Evolutionary conservation across 2,113 vertebrate species (phyloP), one percentile per base, ranked within the genome.

Genomic region (Engystomops pustulosus): DNA sequence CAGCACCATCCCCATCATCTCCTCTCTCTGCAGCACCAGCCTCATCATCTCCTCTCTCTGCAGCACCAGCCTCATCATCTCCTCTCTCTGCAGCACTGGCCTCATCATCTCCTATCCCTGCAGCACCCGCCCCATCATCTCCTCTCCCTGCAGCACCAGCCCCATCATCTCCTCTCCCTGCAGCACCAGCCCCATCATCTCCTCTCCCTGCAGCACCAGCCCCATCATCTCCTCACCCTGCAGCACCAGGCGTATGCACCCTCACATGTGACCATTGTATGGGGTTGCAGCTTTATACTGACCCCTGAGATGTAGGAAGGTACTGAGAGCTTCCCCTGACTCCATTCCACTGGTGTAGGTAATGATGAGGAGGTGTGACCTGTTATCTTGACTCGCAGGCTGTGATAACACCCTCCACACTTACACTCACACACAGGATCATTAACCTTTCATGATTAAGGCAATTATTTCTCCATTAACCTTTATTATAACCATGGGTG

Each of bases 381-480:
- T 79, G 85, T 45, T 89, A 89, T 87, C 72, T 49, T 90, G 87
- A 82, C 60, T 87, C 45, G 70, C 0, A 60, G 87, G 89, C 91
- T 91, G 91, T 85, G 87, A 88, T 90, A 89, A 91, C 89, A 88
- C 90, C 86, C 81, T 1, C 72, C 55, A 75, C 89, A 6, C 85
- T 86, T 86, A 87, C 78, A 87, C 88, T 89, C 89, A 55, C 89
- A 86, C 69, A 58, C 85, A 80, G 86, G 87, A 88, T 94, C 91
- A 89, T 94, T 94, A 95, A 94, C 93, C 94, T 92, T 89, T 88
- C 87, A 86, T 90, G 91, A 94, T 95, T 93, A 90, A 89, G 85
- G 90, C 91, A 93, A 95, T 95, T 95, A 94, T 92, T 93, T 91
- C 88, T 86, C 85, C 91, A 89, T 93, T 92, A 92, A 88, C 86